phyloP scores from a whole-genome alignment of 2,888 invertebrate species.

The Eristalinus sepulchralis region DNA sequence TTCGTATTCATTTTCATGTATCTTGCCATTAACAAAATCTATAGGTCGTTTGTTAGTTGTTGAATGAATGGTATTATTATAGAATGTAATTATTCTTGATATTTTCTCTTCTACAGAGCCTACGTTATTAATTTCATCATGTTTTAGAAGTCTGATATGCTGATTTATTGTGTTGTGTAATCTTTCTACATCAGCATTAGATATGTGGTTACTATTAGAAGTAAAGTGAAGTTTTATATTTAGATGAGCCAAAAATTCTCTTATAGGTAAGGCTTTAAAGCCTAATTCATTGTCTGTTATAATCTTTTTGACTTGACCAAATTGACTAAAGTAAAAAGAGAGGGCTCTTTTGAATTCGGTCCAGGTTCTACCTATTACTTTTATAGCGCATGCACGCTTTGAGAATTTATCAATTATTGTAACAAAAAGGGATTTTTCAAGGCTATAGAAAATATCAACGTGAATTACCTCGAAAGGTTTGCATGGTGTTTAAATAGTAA shows the following conservation, averaged over 20 bases:
- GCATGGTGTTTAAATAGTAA: slow-evolving; percentile 14
- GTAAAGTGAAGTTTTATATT: slow-evolving; percentile 58
- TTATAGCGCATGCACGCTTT: slow-evolving; percentile 31
- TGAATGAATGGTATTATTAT: slow-evolving; percentile 68
- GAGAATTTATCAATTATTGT: slow-evolving; percentile 45
- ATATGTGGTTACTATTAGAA: slow-evolving; percentile 63
- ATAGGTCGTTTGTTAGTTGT: slow-evolving; percentile 61
- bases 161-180: neutral
- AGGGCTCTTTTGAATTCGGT: slow-evolving; percentile 24
- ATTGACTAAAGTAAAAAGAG: neutral
- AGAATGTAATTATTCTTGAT: slow-evolving; percentile 61
- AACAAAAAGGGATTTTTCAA: slow-evolving; percentile 25
- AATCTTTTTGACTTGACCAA: slow-evolving; percentile 58
- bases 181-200: neutral
- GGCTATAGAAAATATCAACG: slow-evolving; percentile 37
- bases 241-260: slow-evolving; percentile 51
- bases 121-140: slow-evolving; percentile 52
- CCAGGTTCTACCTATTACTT: slow-evolving; percentile 29
- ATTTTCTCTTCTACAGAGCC: slow-evolving; percentile 70
- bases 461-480: slow-evolving; percentile 31
- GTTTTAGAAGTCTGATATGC: slow-evolving; percentile 50
- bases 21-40: slow-evolving; percentile 66
- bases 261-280: slow-evolving; percentile 61
- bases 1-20: slow-evolving; percentile 32
- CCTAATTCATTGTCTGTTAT: slow-evolving; percentile 56